Conservation (phyloP, 1,140 invertebrate genomes). For the Hylaeus volcanicus region DNA sequence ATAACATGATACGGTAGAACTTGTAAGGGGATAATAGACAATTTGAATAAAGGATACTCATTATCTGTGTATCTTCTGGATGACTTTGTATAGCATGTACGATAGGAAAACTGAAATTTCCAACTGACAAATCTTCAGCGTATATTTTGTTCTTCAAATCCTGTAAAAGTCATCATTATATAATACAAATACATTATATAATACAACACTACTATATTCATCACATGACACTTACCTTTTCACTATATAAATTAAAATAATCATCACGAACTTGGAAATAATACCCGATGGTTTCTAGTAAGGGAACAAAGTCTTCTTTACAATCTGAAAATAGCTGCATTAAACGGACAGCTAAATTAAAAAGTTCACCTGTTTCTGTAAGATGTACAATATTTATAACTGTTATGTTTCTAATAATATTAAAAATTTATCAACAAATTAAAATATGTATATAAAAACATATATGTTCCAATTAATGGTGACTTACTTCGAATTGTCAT, state of each 20-base stretch:
- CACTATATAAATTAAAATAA: slow-evolving; percentile 93
- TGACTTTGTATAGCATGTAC: slow-evolving; percentile 93
- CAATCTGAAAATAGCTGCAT: slow-evolving; percentile 98
- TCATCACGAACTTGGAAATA: slow-evolving; percentile 98
- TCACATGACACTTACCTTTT: slow-evolving; percentile 86
- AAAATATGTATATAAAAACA: slow-evolving; percentile 63
- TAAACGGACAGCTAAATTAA: slow-evolving; percentile 94
- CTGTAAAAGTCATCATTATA: slow-evolving; percentile 82
- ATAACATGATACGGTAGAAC: too few relatives aligned
- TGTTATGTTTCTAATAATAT: background rate
- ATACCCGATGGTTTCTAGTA: slow-evolving; percentile 92
- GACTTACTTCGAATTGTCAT: slow-evolving; percentile 96
- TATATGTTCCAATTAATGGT: background rate
- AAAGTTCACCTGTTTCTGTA: slow-evolving; percentile 96
- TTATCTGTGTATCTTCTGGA: slow-evolving; percentile 91
- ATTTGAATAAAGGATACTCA: slow-evolving; percentile 88
- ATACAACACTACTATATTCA: background rate
- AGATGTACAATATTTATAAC: background rate
- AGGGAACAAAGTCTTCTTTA: slow-evolving; percentile 90
- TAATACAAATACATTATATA: too few relatives aligned
- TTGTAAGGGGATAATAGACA: too few relatives aligned
- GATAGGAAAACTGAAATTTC: slow-evolving; percentile 98
- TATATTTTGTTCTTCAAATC: slow-evolving; percentile 97
- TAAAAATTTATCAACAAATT: background rate
- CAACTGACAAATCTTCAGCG: slow-evolving; percentile 98